Base-by-base conservation (phyloP, 1,140 invertebrate genomes). In the Aphaenogaster rudis region DNA sequence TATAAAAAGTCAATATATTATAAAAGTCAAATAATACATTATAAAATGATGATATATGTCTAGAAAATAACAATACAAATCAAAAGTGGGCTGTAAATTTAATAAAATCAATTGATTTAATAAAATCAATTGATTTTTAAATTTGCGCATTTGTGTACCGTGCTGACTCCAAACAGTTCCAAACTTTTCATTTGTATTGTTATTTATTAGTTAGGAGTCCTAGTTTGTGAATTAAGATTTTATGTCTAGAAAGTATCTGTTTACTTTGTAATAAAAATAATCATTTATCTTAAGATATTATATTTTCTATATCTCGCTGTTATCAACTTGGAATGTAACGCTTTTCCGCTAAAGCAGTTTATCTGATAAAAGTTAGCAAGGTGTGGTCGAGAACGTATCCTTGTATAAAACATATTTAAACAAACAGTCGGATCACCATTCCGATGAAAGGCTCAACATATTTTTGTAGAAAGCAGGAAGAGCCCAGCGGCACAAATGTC, bases 401-500 rank as follows among this genome's bases (percentile, higher is more conserved):
- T 76, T 13, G 21, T 57, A 61, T 84, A 76, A 74, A 74, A 61
- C 36, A 81, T 33, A 74, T 76, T 84, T 76, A 76, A 76, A 48
- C 45, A 42, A 76, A 84, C n/a, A 33, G 28, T 21, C 54, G n/a
- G 33, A 4, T 33, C 13, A 48, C 9, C n/a, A 39, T 48, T 21
- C 2, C 67, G 28, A 9, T 45, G 67, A 45, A 82, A 36, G 78
- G 45, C 61, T 74, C 67, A 82, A 74, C 42, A 74, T 82, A 82
- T 82, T 82, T 82, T 82, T 67, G 54, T 45, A 74, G 54, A 61
- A 28, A 61, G 8, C 4, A 36, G 21, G 21, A 42, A 17, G 13
- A 33, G 36, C 52, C 15, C 21, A 28, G n/a, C 57, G 57, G 81
- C 33, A 57, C 77, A 63, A 78, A 90, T 88, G 89, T 86, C 86